Evolutionary conservation across 2,113 vertebrate genomes (phyloP).

Genomic region (Sylvia atricapilla): DNA sequence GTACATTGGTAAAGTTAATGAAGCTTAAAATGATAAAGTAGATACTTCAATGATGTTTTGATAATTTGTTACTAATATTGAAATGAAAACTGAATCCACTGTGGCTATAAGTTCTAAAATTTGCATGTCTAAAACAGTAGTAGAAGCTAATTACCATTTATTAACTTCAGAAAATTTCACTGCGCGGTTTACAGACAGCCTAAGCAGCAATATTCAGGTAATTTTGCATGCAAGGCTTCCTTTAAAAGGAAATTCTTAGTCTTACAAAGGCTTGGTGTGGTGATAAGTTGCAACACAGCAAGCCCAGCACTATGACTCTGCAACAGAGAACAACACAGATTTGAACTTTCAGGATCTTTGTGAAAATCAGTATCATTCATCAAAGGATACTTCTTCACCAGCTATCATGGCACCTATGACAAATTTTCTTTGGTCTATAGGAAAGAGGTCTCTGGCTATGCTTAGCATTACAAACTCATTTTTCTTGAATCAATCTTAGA

Average conservation of each 20-base stretch:
- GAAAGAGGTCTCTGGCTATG: neutral
- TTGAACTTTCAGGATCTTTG: neutral
- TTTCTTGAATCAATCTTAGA: neutral
- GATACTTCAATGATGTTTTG: neutral
- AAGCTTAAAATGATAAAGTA: neutral
- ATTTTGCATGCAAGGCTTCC: neutral
- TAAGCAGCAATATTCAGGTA: neutral
- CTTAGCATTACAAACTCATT: neutral
- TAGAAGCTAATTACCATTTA: neutral
- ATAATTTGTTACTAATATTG: neutral
- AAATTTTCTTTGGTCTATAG: neutral
- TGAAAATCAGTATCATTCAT: neutral
- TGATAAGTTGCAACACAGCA: neutral
- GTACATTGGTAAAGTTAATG: neutral
- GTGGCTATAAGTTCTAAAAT: neutral
- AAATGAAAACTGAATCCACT: neutral
- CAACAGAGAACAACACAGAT: neutral
- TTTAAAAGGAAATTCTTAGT: neutral
- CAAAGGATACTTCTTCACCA: neutral
- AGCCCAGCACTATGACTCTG: neutral
- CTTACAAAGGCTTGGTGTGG: neutral
- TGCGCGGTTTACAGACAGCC: neutral
- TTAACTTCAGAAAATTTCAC: neutral
- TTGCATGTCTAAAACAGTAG: neutral
- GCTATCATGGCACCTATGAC: neutral